Base-by-base conservation (phyloP, 2,797 vertebrate genomes). In the Capromys pilorides region DNA sequence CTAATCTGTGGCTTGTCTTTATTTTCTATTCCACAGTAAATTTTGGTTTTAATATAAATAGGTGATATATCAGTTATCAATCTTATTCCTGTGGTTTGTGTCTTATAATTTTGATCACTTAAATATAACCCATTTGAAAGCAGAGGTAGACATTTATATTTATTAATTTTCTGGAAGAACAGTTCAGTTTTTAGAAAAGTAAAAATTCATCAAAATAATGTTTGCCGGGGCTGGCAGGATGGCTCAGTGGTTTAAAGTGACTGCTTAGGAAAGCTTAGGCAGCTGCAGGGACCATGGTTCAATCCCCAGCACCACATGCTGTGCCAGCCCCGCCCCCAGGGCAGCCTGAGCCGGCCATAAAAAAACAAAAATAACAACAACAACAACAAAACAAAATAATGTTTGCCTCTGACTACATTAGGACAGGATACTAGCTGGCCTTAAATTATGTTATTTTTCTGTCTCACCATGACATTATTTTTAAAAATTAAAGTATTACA, bases 191-290 rank as follows among this genome's bases (percentile, higher is more conserved):
- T 80, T 88, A 61, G 69, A 89, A 73, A 79, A 80, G 49, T 75
- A 75, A 78, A 96, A 91, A 95, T 33, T 77, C 26, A 88, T 69
- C 64, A 78, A 88, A 91, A 88, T 36, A 91, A 91, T 66, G 33
- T 88, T 90, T 90, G 31, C 13, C 14, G n/a, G n/a, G n/a, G n/a
- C n/a, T n/a, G n/a, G n/a, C n/a, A n/a, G n/a, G n/a, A n/a, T n/a
- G n/a, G n/a, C n/a, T n/a, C n/a, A n/a, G n/a, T n/a, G n/a, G n/a
- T n/a, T n/a, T n/a, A n/a, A n/a, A n/a, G n/a, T n/a, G n/a, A n/a
- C n/a, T n/a, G n/a, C n/a, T n/a, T n/a, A n/a, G n/a, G n/a, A n/a
- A n/a, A n/a, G n/a, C n/a, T n/a, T n/a, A n/a, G n/a, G n/a, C n/a
- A n/a, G n/a, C n/a, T n/a, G n/a, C n/a, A n/a, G n/a, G n/a, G n/a